phyloP scores from a whole-genome alignment of 2,888 invertebrate genomes.

The Cantharis nigra region DNA sequence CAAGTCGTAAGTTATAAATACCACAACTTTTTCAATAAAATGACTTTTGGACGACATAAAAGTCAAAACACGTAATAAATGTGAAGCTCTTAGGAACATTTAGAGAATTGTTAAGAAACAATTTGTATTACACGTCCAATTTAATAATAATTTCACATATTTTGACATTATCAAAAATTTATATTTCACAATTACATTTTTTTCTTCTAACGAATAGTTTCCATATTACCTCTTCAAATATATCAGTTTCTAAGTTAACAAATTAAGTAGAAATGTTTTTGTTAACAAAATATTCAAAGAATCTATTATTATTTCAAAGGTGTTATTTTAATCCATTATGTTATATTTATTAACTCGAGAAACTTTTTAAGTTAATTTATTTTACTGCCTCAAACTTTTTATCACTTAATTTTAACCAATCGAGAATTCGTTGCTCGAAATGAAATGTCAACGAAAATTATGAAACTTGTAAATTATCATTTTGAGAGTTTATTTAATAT shows the following conservation, averaged over 20 bases:
- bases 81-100: neutral
- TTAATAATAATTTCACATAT: neutral
- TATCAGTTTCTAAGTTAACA: neutral
- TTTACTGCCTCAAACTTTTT: neutral
- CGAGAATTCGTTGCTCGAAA: neutral
- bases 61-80: neutral
- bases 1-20: neutral
- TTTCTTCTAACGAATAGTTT: neutral
- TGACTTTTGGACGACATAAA: neutral
- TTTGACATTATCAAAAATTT: neutral
- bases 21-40: neutral
- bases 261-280: neutral
- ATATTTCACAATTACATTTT: neutral
- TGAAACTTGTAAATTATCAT: neutral
- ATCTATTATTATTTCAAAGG: neutral
- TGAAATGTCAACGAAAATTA: neutral
- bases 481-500: neutral
- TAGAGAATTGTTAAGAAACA: neutral
- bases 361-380: neutral
- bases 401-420: neutral
- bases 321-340: neutral
- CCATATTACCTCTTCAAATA: neutral
- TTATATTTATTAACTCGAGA: neutral
- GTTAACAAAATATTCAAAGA: neutral
- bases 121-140: neutral